Conservation (phyloP, 2,888 invertebrate genomes). For the Stenichneumon culpator region DNA sequence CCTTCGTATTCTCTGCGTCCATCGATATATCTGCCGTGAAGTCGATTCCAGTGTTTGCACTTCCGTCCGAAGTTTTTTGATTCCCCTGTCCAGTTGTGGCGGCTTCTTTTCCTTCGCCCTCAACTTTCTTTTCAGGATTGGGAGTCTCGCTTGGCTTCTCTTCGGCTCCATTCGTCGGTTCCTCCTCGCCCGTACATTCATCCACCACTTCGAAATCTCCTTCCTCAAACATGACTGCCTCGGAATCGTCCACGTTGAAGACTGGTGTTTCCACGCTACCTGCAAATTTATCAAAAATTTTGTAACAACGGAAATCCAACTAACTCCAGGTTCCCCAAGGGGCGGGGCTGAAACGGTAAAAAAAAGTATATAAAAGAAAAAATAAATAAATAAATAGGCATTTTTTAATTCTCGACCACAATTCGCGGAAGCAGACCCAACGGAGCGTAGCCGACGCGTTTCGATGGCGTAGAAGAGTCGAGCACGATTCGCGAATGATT, state of each 20-base stretch:
- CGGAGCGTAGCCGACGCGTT: not conserved
- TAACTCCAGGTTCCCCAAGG: not conserved
- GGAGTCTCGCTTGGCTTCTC: conserved; percentile 18
- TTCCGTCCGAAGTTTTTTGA: conserved; percentile 22
- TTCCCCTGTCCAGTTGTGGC: conserved; percentile 30
- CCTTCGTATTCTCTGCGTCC: conserved; percentile 61
- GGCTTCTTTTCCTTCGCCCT: conserved; percentile 63
- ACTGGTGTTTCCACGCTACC: not conserved
- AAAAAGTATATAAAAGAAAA: not conserved
- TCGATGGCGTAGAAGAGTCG: not conserved
- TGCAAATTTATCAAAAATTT: not conserved
- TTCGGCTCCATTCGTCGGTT: conserved; percentile 39
- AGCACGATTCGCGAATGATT: not conserved
- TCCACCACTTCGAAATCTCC: conserved; percentile 80
- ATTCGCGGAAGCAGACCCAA: not conserved
- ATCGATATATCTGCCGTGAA: conserved; percentile 73
- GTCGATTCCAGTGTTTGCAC: conserved; percentile 67
- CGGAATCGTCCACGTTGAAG: conserved; percentile 73
- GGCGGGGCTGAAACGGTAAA: not conserved
- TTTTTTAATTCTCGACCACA: too few relatives aligned
- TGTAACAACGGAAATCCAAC: not conserved
- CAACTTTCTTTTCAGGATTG: not conserved
- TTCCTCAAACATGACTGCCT: conserved; percentile 76
- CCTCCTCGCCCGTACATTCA: conserved; percentile 77
- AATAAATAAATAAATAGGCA: not conserved